These are phyloP conservation scores for Actias luna DNA, from an alignment of 2,888 invertebrate genomes.

Conservation along the genomic window DNA sequence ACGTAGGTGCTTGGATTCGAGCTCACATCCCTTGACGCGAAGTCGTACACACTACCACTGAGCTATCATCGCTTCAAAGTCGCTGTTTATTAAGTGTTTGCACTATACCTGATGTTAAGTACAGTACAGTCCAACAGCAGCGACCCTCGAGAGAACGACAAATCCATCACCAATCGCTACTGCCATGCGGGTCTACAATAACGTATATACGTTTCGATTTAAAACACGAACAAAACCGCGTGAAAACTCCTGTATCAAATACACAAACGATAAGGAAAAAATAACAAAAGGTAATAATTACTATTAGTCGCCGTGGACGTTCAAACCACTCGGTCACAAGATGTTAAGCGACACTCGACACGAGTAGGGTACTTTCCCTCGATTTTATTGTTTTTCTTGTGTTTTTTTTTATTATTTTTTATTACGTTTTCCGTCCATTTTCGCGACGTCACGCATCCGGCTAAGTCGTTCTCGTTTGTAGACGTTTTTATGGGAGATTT, in stretches of 20 bases:
- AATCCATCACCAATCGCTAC: too few species aligned
- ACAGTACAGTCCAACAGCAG: too few species aligned
- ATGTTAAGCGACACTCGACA: constrained; percentile 15
- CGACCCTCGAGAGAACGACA: too few species aligned
- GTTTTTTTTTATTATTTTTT: too few species aligned
- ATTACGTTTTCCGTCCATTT: constrained; percentile 6
- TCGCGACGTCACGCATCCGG: constrained; percentile 15
- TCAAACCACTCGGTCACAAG: constrained; percentile 14
- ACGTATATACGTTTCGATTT: too few species aligned
- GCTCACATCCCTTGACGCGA: too few species aligned
- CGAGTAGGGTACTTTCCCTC: constrained; percentile 12
- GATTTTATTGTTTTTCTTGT: constrained; percentile 8
- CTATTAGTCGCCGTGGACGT: not conserved
- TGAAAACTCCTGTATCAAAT: not conserved
- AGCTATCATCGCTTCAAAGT: too few species aligned
- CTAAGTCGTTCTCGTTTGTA: constrained; percentile 9
- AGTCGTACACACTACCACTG: too few species aligned
- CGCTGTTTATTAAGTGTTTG: too few species aligned
- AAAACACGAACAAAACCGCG: not conserved
- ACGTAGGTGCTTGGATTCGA: too few species aligned
- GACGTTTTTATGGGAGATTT: constrained; percentile 4
- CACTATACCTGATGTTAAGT: too few species aligned
- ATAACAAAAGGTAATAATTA: not conserved
- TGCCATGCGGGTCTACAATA: too few species aligned
- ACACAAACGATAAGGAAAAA: not conserved